phyloP scores from a whole-genome alignment of 1,140 invertebrate genomes.

The Trichogramma pretiosum region DNA sequence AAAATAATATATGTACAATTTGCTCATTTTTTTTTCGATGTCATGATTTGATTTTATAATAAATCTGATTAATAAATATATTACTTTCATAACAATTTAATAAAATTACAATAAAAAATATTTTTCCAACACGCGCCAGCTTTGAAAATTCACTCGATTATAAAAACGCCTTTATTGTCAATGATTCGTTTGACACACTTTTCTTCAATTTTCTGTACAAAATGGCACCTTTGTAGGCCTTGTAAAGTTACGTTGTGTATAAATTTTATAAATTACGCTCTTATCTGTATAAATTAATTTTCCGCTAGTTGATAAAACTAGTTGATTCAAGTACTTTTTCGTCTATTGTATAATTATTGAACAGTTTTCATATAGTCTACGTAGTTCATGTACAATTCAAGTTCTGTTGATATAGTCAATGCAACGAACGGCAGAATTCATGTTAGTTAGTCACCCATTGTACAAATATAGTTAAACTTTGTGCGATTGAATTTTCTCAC shows the following conservation, averaged over 20 bases:
- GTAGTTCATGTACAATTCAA: no score
- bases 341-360: no score
- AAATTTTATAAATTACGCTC: slow-evolving; percentile 9
- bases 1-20: slow-evolving; percentile 12
- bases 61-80: slow-evolving; percentile 13
- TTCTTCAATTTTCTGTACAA: slow-evolving; percentile 32
- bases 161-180: slow-evolving; percentile 19
- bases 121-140: not conserved
- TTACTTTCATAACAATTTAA: slow-evolving; percentile 6
- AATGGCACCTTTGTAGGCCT: slow-evolving; percentile 39
- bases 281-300: slow-evolving; percentile 5
- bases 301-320: slow-evolving; percentile 17
- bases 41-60: slow-evolving; percentile 5
- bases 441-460: no score
- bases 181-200: slow-evolving; percentile 21
- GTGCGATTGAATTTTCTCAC: no score
- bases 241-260: no score
- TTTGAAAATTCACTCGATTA: slow-evolving; percentile 18
- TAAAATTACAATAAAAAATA: slow-evolving; percentile 19
- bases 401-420: no score
- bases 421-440: no score
- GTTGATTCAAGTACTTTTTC: slow-evolving; percentile 36
- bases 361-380: no score
- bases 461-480: no score
- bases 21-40: slow-evolving; percentile 11